phyloP scores from a whole-genome alignment of 2,888 invertebrate species.

The Prosapia bicincta region DNA sequence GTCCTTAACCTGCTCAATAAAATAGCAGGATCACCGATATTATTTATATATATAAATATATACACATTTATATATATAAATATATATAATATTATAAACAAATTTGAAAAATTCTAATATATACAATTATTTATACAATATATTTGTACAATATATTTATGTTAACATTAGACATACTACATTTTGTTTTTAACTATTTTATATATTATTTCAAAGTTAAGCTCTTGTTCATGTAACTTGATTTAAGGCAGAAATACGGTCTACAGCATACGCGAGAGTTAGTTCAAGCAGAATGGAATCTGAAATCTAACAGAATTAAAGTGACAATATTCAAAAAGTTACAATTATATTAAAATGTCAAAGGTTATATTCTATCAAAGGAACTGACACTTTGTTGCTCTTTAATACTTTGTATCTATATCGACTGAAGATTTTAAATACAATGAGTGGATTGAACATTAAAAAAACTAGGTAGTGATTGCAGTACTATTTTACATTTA shows the following conservation, averaged over 20 bases:
- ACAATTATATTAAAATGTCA: too few relatives aligned
- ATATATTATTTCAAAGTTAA: conserved; percentile 19
- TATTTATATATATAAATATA: not conserved
- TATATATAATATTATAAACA: not conserved
- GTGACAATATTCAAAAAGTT: too few relatives aligned
- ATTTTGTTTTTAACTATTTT: conserved; percentile 22
- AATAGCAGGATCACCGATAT: not conserved
- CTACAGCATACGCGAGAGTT: not conserved
- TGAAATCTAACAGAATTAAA: too few relatives aligned
- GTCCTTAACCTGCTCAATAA: not conserved
- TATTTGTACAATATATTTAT: too few relatives aligned
- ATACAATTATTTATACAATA: conserved; percentile 24
- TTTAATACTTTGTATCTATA: too few relatives aligned
- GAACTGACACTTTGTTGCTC: too few relatives aligned
- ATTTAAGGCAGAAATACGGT: not conserved
- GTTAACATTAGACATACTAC: conserved; percentile 21
- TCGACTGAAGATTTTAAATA: too few relatives aligned
- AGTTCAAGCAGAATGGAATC: not conserved
- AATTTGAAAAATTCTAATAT: conserved; percentile 24
- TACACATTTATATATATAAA: too few relatives aligned
- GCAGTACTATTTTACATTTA: too few relatives aligned
- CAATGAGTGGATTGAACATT: too few relatives aligned
- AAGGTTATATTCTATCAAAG: too few relatives aligned
- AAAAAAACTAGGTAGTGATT: too few relatives aligned
- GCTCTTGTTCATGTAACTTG: not conserved